Evolutionary conservation across 2,888 invertebrate species (phyloP).

Genomic region (Eristalis arbustorum): DNA sequence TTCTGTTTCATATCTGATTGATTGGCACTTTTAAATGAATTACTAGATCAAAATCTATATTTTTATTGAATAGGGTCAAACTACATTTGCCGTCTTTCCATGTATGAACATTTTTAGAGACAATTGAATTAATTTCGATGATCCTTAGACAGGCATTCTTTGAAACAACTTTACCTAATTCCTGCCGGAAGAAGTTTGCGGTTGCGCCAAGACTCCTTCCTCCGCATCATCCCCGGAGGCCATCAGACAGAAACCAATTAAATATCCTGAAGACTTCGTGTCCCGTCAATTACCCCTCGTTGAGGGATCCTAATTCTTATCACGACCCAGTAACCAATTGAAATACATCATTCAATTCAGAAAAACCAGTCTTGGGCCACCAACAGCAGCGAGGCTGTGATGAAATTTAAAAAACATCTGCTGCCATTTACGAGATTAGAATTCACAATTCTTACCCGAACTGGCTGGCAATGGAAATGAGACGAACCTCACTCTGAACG

Average conservation of each 20-base stretch:
- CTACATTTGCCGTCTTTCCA: too few species aligned
- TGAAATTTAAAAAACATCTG: slow-evolving; percentile 61
- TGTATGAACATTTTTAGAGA: background rate
- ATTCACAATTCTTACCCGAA: slow-evolving; percentile 45
- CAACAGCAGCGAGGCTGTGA: slow-evolving; percentile 19
- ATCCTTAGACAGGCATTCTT: background rate
- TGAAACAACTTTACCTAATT: background rate
- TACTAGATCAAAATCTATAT: too few species aligned
- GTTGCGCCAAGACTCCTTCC: background rate
- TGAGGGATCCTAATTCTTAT: background rate
- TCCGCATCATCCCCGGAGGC: background rate
- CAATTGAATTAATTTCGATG: background rate
- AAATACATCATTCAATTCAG: slow-evolving; percentile 19
- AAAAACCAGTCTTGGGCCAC: slow-evolving; percentile 27
- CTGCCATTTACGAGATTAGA: slow-evolving; percentile 51
- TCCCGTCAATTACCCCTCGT: slow-evolving; percentile 5
- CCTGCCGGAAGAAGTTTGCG: background rate
- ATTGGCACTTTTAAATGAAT: too few species aligned
- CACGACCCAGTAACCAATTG: background rate
- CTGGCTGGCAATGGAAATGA: background rate
- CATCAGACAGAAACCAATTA: background rate
- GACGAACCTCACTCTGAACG: slow-evolving; percentile 32
- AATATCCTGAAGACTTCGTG: background rate
- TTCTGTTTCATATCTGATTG: too few species aligned
- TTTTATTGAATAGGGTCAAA: too few species aligned